Evolutionary conservation across 2,888 invertebrate genomes (phyloP).

Genomic region (Phaonia tiefii): DNA sequence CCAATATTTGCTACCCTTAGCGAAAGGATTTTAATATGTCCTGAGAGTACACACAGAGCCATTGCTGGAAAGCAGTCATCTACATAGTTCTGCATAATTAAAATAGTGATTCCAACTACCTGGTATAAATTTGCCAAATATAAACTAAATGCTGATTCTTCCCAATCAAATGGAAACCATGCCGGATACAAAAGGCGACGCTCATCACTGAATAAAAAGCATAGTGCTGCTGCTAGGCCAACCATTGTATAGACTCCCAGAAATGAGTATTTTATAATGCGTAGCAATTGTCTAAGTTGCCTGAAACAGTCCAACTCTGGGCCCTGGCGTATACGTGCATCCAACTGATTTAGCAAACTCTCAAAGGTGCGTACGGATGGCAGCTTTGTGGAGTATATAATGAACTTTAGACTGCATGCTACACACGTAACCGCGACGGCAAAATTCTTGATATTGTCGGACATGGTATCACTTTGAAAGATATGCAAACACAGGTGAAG

Average conservation of each 20-base stretch:
- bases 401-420: slow-evolving; percentile 69
- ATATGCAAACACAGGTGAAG: slow-evolving; percentile 71
- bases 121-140: slow-evolving; percentile 72
- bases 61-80: slow-evolving; percentile 73
- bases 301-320: slow-evolving; percentile 67
- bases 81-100: slow-evolving; percentile 69
- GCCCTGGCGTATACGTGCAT: slow-evolving; percentile 63
- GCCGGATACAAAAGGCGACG: slow-evolving; percentile 72
- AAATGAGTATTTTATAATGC: slow-evolving; percentile 65
- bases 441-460: slow-evolving; percentile 71
- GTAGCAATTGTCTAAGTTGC: slow-evolving; percentile 61
- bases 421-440: slow-evolving; percentile 67
- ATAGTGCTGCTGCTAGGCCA: slow-evolving; percentile 69
- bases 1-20: slow-evolving; percentile 71
- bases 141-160: slow-evolving; percentile 67
- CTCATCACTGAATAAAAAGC: slow-evolving; percentile 68
- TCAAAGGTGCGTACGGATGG: slow-evolving; percentile 68
- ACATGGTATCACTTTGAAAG: slow-evolving; percentile 65
- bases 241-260: slow-evolving; percentile 68
- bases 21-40: slow-evolving; percentile 71
- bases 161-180: slow-evolving; percentile 75
- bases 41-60: slow-evolving; percentile 70
- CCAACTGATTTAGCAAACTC: slow-evolving; percentile 68
- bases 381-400: slow-evolving; percentile 69
- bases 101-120: slow-evolving; percentile 68